Evolutionary conservation across 2,888 invertebrate genomes (phyloP).

Genomic region (Hybos culiciformis): DNA sequence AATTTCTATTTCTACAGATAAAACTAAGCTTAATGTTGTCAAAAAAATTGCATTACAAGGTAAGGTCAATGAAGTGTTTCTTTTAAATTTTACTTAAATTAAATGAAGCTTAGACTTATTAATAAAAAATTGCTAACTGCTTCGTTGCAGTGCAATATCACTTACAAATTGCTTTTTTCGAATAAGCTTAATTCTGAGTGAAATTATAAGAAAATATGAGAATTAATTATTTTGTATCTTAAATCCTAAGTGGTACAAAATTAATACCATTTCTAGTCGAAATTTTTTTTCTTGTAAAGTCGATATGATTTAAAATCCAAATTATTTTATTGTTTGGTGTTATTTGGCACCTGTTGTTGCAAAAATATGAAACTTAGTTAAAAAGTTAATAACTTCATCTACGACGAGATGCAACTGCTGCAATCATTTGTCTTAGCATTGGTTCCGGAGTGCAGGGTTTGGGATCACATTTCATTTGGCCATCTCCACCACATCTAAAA

Average conservation of each 20-base stretch:
- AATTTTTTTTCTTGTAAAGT: background rate
- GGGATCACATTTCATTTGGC: slow-evolving; percentile 90
- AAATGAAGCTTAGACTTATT: too few species aligned
- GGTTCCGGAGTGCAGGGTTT: slow-evolving; percentile 81
- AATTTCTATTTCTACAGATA: background rate
- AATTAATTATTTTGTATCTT: background rate
- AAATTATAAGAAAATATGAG: slow-evolving; percentile 2
- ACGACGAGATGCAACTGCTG: slow-evolving; percentile 59
- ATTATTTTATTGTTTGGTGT: slow-evolving; percentile 9
- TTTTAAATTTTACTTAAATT: too few species aligned
- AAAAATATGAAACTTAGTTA: slow-evolving; percentile 1
- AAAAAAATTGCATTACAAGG: background rate
- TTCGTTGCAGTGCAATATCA: background rate
- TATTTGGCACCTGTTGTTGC: slow-evolving; percentile 14
- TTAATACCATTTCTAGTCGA: background rate
- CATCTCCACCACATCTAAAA: slow-evolving; percentile 76
- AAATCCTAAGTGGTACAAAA: slow-evolving; percentile 1
- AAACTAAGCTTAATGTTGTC: background rate
- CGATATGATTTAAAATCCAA: slow-evolving; percentile 1
- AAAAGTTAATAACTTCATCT: slow-evolving; percentile 46
- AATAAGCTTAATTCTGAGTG: slow-evolving; percentile 1
- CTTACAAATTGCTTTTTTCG: background rate
- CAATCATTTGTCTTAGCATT: slow-evolving; percentile 80
- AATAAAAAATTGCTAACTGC: background rate
- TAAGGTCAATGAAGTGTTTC: background rate